Base-by-base conservation (phyloP, 2,888 invertebrate species). In the Tanypteryx hageni region DNA sequence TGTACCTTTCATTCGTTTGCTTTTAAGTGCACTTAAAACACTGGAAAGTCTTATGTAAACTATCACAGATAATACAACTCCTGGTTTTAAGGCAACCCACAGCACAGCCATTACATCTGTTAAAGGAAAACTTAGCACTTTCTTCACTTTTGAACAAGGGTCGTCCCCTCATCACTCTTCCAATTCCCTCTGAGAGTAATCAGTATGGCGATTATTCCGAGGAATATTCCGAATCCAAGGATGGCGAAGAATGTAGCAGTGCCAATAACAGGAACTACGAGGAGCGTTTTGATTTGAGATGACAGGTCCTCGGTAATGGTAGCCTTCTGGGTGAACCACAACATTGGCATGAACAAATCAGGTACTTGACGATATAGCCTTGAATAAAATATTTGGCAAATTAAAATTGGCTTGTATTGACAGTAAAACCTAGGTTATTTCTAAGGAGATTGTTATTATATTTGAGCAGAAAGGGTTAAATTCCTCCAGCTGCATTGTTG, bases 311-410 rank as follows among this genome's bases (percentile, higher is more conserved):
- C 95, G 81, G 96, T 96, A 13, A 97, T 94, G 86, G 95, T 94
- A 85, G 97, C 96, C 93, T 96, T 96, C 95, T 98, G 97, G 0
- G 96, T 95, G 95, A 98, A 98, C 97, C 97, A 98, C 94, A 98
- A 95, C 95, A 97, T 96, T 4, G 98, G 98, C 94, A 97, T 96
- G 94, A 96, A 95, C 82, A 96, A 95, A 22, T 95, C 95, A 0
- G 95, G 95, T 16, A 97, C 94, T 92, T 96, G 95, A 91, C 95
- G 94, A 93, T 96, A 96, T 92, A 96, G 94, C n/a, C 97, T 97
- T 94, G 13, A 85, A 86, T 22, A 64, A 11, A 68, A 64, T 18
- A 0, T 18, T 11, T 61, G 14, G 0, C 27, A 64, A 64, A 64
- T n/a, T 0, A 64, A 64, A 18, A 64, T 64, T 11, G 11, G 7